Evolutionary conservation across 2,888 invertebrate species (phyloP).

Genomic region (Galeruca laticollis): DNA sequence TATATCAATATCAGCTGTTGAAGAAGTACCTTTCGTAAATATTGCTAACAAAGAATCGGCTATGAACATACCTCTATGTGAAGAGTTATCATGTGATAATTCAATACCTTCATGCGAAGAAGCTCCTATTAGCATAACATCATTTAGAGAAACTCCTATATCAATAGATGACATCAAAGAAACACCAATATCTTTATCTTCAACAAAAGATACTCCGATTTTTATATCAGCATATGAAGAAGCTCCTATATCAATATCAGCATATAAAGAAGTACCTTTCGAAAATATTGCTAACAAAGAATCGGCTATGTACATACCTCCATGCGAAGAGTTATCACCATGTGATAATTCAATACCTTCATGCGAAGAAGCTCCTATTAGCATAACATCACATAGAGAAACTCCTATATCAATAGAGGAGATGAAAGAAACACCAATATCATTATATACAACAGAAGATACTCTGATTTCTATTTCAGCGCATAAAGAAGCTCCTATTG

Average conservation of each 20-base stretch:
- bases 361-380: not conserved
- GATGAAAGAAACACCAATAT: no score
- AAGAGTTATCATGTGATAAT: not conserved
- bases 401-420: no score
- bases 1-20: no score
- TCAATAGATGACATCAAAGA: not conserved
- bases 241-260: not conserved
- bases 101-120: no score
- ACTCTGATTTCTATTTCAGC: no score
- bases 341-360: no score
- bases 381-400: not conserved
- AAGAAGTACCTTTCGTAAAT: no score
- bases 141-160: not conserved
- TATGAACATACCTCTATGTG: no score
- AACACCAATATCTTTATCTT: not conserved
- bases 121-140: not conserved
- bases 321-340: no score
- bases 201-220: conserved; percentile 11
- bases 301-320: no score
- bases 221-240: not conserved
- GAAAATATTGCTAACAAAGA: not conserved
- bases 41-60: no score
- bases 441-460: not conserved
- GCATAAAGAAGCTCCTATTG: no score
- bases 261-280: not conserved